Base-by-base conservation (phyloP, 2,888 invertebrate species). In the Napeogenes sylphis region DNA sequence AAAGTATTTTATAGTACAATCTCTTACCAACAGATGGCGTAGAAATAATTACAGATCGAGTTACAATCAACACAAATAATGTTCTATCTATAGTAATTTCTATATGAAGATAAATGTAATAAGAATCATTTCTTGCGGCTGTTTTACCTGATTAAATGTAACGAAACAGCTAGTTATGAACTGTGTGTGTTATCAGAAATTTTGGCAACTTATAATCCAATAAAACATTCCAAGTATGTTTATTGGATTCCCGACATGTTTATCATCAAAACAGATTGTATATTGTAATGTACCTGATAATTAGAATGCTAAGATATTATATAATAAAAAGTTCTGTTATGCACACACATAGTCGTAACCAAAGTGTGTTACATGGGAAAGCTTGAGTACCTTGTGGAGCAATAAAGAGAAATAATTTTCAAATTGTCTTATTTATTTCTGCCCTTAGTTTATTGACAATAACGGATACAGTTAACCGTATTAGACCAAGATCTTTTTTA, bases 311-410 rank as follows among this genome's bases (percentile, higher is more conserved):
- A 80, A 79, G 77, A 71, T 71, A 73, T 75, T 75, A 72, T 72
- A 75, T 65, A 72, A 73, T 72, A 73, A 70, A 64, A 65, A 70
- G 71, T 81, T 83, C 81, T 83, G 83, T 82, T 84, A 82, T 79
- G 75, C 79, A 84, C 82, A 85, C 84, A 82, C 81, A 80, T 77
- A 71, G 75, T 79, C 79, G 74, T 81, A 79, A 78, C 73, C 77
- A 72, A 75, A 75, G 78, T 80, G 80, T 82, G 82, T 81, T 81
- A 80, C 80, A 71, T 78, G 80, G 79, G 76, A 78, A 81, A 76
- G 83, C 84, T 84, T 80, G 81, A 83, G 79, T 82, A 83, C 79
- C 79, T 81, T 82, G 81, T 83, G 84, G 83, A 85, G 84, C 85
- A 85, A 85, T 85, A 85, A 84, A 84, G 78, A 75, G 77, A 83